phyloP scores from a whole-genome alignment of 2,113 vertebrate species.

The Thunnus thynnus region DNA sequence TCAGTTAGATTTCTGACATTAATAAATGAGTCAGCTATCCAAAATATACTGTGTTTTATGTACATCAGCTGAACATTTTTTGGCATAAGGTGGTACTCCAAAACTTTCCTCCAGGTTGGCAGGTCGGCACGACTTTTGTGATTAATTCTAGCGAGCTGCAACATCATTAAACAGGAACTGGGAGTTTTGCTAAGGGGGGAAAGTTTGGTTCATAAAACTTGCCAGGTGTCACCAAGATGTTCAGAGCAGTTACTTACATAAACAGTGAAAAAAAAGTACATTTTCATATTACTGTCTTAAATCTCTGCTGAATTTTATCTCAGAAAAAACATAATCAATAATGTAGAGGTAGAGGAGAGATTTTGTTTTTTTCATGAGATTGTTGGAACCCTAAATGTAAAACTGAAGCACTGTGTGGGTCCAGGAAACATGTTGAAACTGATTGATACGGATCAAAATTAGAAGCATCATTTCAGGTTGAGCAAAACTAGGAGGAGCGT shows the following conservation, averaged over 20 bases:
- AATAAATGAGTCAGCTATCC: too few species aligned
- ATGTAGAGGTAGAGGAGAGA: neutral
- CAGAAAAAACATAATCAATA: neutral
- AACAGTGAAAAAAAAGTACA: neutral
- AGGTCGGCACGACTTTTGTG: too few species aligned
- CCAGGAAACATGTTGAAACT: neutral
- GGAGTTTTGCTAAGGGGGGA: neutral
- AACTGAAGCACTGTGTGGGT: neutral
- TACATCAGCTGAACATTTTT: too few species aligned
- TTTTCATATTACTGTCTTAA: neutral
- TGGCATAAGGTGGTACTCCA: too few species aligned
- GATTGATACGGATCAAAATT: neutral
- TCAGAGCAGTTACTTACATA: neutral
- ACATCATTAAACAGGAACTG: neutral
- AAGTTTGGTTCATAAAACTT: neutral
- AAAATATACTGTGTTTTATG: too few species aligned
- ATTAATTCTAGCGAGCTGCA: neutral
- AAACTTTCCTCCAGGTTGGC: too few species aligned
- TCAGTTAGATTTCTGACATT: too few species aligned
- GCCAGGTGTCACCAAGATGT: neutral
- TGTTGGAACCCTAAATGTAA: neutral
- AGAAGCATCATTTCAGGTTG: neutral
- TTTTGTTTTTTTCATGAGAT: neutral
- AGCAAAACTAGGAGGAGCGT: too few species aligned
- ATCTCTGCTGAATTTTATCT: constrained; percentile 2